A percentile compares a stretch with the other conserved stretches of the same genome.
phyloP scores from a whole-genome alignment of 1,140 invertebrate species.

The Scaptomyza montana region DNA sequence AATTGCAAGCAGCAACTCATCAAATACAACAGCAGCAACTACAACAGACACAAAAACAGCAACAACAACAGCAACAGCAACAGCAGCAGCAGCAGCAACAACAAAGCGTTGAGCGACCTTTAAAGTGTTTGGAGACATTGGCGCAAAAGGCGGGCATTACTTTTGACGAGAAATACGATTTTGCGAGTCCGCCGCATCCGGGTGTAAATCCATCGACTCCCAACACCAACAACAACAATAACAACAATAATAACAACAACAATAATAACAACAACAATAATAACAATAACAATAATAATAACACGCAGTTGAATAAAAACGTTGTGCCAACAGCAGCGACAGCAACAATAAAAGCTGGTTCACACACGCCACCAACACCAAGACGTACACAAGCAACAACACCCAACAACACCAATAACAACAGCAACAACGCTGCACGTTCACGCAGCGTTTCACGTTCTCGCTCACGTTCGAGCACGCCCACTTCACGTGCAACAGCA shows the following conservation, averaged over 20 bases:
- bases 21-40: constrained; percentile 40
- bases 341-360: not conserved
- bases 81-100: constrained; percentile 45
- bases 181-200: constrained; percentile 84
- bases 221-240: constrained; percentile 33
- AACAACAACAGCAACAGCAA: constrained; percentile 48
- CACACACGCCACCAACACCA: constrained; percentile 32
- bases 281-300: constrained; percentile 31
- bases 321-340: constrained; percentile 12
- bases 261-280: constrained; percentile 39
- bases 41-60: constrained; percentile 34
- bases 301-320: constrained; percentile 15
- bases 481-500: constrained; percentile 42
- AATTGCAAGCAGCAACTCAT: constrained; percentile 35
- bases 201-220: constrained; percentile 73
- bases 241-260: constrained; percentile 19
- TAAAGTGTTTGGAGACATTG: constrained; percentile 88
- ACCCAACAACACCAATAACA: constrained; percentile 18
- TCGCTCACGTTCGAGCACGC: constrained; percentile 41
- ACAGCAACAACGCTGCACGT: constrained; percentile 20
- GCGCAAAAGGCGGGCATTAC: constrained; percentile 88
- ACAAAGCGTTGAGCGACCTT: constrained; percentile 82
- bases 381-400: constrained; percentile 13
- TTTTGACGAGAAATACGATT: constrained; percentile 88
- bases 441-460: constrained; percentile 51